Evolutionary conservation across 2,888 invertebrate genomes (phyloP).

Genomic region (Dexiosoma caninum): DNA sequence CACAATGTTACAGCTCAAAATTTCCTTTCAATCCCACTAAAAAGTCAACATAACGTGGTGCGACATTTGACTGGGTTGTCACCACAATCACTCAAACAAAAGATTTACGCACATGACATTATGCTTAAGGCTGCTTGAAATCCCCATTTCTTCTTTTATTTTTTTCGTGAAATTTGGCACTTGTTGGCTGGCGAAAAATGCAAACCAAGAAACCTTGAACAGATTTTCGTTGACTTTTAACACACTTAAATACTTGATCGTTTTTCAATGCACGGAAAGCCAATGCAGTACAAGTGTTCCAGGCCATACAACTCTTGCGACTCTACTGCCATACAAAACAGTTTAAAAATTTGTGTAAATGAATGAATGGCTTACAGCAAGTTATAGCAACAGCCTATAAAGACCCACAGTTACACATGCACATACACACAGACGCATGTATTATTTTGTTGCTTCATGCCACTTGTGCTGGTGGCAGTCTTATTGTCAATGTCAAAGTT

Average conservation of each 20-base stretch:
- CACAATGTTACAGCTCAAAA: too few species aligned
- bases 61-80: not conserved
- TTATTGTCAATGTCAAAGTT: conserved; percentile 54
- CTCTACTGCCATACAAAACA: not conserved
- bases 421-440: not conserved
- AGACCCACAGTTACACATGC: too few species aligned
- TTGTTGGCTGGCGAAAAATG: conserved; percentile 15
- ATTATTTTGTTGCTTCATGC: conserved; percentile 5
- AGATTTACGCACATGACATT: conserved; percentile 50
- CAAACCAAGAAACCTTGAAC: conserved; percentile 16
- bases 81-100: not conserved
- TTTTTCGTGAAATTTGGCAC: conserved; percentile 16
- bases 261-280: not conserved
- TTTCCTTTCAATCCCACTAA: conserved; percentile 10
- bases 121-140: conserved; percentile 9
- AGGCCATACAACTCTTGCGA: not conserved
- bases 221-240: conserved; percentile 25
- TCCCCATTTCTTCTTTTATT: not conserved
- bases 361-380: not conserved
- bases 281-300: not conserved
- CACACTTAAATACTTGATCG: conserved; percentile 4
- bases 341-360: not conserved
- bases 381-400: not conserved
- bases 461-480: conserved; percentile 9
- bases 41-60: too few species aligned